Base-by-base conservation (phyloP, 2,888 invertebrate genomes). In the Epinotia brunnichana region DNA sequence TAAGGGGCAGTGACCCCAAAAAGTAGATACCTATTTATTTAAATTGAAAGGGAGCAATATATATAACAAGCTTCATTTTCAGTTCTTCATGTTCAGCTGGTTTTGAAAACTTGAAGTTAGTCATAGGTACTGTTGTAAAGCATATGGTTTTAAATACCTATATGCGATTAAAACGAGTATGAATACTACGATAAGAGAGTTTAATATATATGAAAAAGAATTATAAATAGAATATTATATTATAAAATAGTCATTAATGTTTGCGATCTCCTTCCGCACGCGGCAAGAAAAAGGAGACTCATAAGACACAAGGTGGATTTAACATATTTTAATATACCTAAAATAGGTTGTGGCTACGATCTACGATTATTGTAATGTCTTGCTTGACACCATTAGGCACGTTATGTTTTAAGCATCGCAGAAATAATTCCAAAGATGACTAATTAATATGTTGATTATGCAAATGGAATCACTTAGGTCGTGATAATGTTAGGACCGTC, bases 371-470 rank as follows among this genome's bases (percentile, higher is more conserved):
- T 24, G 41, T n/a, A 61, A 44, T 44, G 48, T 57, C 56, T 48
- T 48, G 44, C 44, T 51, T 57, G 41, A 54, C 67, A 24, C 56
- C 44, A 68, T 57, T 59, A 35, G 48, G 19, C 48, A 44, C 35
- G 19, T 59, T 44, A 68, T 59, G 21, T 68, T 57, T 57, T 19
- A 35, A 68, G 44, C 44, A 62, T 51, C 54, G 51, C 61, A 29
- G 29, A 41, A 41, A 62, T 62, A 41, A 69, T 69, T 62, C 61
- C 44, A 13, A 53, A 17, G 41, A 44, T 69, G 41, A 62, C 44
- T 69, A 35, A 60, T 69, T 69, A 62, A 62, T 64, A 41, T 64
- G 51, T 70, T 56, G 17, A 59, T 70, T 70, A 70, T 70, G 56
- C 57, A 53, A 70, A 70, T 57, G 24, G 53, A 70, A 41, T 59